phyloP scores from a whole-genome alignment of 1,140 invertebrate species.

The Nasonia giraulti region DNA sequence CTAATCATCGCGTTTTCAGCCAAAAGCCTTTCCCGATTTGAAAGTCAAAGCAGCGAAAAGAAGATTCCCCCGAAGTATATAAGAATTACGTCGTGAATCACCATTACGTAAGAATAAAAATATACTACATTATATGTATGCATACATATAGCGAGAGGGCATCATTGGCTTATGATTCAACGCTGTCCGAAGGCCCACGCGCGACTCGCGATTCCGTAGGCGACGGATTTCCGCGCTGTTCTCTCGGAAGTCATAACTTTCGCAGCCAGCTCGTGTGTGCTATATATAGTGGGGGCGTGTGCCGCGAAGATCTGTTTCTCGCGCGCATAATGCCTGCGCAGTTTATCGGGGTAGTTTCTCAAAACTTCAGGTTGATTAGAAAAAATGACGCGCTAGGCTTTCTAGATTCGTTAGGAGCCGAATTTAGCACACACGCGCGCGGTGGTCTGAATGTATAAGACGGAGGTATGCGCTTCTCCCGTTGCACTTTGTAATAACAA shows the following conservation, averaged over 20 bases:
- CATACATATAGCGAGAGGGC: neutral
- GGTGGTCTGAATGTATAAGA: neutral
- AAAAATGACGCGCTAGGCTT: neutral
- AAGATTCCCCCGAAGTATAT: neutral
- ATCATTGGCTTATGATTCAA: conserved; percentile 39
- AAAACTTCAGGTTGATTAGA: neutral
- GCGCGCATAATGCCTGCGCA: neutral
- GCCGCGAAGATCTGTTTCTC: conserved; percentile 28
- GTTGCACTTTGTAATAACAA: conserved; percentile 46
- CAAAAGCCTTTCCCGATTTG: neutral
- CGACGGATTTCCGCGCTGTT: conserved; percentile 14
- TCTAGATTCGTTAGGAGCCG: neutral
- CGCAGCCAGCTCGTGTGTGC: neutral
- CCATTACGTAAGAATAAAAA: conserved; percentile 31
- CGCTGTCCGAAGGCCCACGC: neutral
- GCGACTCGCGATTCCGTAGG: neutral
- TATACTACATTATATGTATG: neutral
- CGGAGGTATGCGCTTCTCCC: neutral
- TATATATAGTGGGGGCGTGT: neutral
- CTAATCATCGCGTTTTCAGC: neutral
- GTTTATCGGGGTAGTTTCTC: neutral
- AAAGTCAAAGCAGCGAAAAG: neutral
- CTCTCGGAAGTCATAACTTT: conserved; percentile 31
- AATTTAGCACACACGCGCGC: neutral
- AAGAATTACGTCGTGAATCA: neutral